Conservation (phyloP, 2,113 vertebrate genomes). For the Malurus alboscapulatus region DNA sequence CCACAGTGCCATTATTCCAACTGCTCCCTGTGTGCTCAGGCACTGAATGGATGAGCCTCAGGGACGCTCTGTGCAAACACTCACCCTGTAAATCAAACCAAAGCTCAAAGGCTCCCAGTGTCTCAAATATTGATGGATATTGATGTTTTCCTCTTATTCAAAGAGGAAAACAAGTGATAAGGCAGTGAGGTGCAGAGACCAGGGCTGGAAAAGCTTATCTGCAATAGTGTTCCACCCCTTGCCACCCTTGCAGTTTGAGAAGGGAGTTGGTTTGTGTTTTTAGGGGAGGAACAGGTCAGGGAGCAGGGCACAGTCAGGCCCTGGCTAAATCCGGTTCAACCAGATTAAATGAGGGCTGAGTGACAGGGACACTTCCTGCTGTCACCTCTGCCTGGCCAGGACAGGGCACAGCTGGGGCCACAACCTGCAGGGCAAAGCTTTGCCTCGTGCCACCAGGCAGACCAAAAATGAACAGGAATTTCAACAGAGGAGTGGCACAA, state of each 20-base stretch:
- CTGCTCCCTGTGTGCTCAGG: not conserved
- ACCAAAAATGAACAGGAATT: not conserved
- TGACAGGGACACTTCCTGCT: not conserved
- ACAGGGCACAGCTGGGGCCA: not conserved
- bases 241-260: not conserved
- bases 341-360: not conserved
- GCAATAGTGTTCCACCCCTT: fast-evolving
- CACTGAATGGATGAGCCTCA: not conserved
- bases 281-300: not conserved
- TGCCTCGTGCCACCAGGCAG: not conserved
- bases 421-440: not conserved
- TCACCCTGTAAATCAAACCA: not conserved
- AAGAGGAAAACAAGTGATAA: not conserved
- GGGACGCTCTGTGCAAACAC: not conserved
- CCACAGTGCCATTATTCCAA: not conserved
- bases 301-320: not conserved
- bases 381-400: not conserved
- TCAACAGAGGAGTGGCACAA: not conserved
- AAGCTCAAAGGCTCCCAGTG: not conserved
- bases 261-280: not conserved
- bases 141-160: not conserved
- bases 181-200: not conserved
- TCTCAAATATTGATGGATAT: not conserved
- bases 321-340: not conserved
- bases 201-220: not conserved